Percentiles rank a stretch among this genome's conserved stretches.
phyloP scores from a whole-genome alignment of 2,797 vertebrate genomes.

The Scomberomorus guttatus region DNA sequence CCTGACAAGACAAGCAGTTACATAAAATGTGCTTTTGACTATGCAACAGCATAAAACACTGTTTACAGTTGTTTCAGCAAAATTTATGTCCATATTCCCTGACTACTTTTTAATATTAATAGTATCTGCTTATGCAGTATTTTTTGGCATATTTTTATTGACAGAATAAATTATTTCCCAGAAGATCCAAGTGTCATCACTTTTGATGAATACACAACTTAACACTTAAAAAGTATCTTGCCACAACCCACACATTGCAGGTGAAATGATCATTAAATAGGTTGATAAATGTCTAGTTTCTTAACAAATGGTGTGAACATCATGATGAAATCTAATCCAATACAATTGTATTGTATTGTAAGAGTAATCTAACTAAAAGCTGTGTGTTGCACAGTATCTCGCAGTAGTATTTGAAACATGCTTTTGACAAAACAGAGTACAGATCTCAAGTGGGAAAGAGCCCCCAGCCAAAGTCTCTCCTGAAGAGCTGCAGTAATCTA shows the following conservation, averaged over 20 bases:
- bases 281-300: neutral
- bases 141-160: neutral
- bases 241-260: too few species aligned
- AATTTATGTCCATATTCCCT: neutral
- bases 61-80: neutral
- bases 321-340: neutral
- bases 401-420: neutral
- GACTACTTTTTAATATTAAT: neutral
- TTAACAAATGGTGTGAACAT: too few species aligned
- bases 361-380: neutral
- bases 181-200: neutral
- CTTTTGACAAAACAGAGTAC: neutral
- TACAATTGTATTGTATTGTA: neutral
- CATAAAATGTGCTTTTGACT: neutral
- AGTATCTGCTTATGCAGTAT: neutral
- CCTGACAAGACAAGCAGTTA: neutral
- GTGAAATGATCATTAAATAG: too few species aligned
- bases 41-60: neutral
- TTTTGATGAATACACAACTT: neutral
- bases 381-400: neutral
- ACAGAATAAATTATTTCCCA: neutral
- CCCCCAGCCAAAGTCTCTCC: neutral
- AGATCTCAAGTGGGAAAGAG: neutral
- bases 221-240: too few species aligned
- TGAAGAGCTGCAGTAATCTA: slow-evolving; percentile 25